Evolutionary conservation across 2,797 vertebrate genomes (phyloP), one percentile per base, ranked within the genome.

Genomic region (Epinephelus coioides): DNA sequence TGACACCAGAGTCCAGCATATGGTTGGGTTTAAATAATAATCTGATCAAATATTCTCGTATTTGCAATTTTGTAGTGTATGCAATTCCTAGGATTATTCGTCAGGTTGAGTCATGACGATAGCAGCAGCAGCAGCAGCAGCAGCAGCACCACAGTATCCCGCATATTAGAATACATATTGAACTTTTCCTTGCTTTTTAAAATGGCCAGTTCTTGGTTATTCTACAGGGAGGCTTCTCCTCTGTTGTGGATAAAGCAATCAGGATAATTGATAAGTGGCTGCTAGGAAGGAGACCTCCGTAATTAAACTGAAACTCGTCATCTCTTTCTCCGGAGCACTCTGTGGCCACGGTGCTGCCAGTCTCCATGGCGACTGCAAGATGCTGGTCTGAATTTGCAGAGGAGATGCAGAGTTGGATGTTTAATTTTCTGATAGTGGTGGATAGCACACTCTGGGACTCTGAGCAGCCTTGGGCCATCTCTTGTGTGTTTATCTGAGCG

Each of bases 301-400:
- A 82, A 92, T 90, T 88, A 83, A 86, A 91, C 68, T 49, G 54
- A 88, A 78, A 84, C 76, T 79, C 61, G 78, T 81, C 67, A 76
- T 30, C 56, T 71, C 19, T 50, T 84, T 74, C 61, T 19, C 44
- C 46, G 54, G 43, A 84, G 69, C 38, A 5, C 27, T 61, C 49
- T 3, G 51, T 43, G 50, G 57, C 63, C 47, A 19, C 46, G 67
- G 44, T 73, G 66, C 71, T 60, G 64, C 46, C 2, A 15, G 89
- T 93, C 78, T 86, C 91, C 89, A 91, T 90, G 83, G 88, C 1
- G 53, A 93, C 81, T 13, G 64, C 14, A 50, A 34, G 73, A 82
- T 79, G 77, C 62, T 43, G 30, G 59, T 76, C n/a, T 61, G 43
- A 75, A 73, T 87, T 70, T 88, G 30, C 47, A 57, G 49, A 65